phyloP scores from a whole-genome alignment of 2,113 vertebrate genomes.

The Mastomys natalensis region DNA sequence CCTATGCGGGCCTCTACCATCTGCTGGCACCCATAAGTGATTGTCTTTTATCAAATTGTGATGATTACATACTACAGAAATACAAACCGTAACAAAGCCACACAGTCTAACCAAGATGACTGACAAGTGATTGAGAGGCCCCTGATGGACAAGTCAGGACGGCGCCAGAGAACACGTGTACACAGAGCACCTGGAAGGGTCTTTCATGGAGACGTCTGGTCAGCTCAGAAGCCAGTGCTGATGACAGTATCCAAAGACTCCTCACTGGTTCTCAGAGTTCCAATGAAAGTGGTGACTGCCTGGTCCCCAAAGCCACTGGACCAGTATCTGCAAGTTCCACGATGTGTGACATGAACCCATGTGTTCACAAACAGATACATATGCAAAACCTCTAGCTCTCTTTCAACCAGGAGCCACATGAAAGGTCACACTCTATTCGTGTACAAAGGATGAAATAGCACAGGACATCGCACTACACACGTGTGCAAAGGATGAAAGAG shows the following conservation, averaged over 20 bases:
- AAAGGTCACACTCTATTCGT: fast-evolving
- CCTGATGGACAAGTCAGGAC: fast-evolving
- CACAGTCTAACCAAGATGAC: neutral
- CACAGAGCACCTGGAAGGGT: fast-evolving
- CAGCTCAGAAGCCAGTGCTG: neutral
- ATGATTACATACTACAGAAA: constrained; percentile 24
- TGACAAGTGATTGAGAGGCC: neutral
- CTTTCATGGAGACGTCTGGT: fast-evolving
- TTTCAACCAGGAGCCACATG: neutral
- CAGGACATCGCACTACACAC: fast-evolving
- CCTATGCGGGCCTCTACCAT: neutral
- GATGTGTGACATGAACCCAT: fast-evolving
- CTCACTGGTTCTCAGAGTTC: neutral
- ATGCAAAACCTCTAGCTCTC: no score
- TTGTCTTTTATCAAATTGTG: constrained; percentile 47
- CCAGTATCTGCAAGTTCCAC: neutral
- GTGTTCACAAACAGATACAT: neutral
- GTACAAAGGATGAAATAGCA: no score
- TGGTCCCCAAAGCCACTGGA: neutral
- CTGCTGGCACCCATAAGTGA: constrained; percentile 48
- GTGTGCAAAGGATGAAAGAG: no score
- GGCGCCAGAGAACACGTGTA: fast-evolving
- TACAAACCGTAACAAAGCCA: neutral
- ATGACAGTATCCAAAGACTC: neutral
- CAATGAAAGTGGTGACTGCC: neutral